Evolutionary conservation across 2,113 vertebrate species (phyloP).

Genomic region (Rhinoderma darwinii): DNA sequence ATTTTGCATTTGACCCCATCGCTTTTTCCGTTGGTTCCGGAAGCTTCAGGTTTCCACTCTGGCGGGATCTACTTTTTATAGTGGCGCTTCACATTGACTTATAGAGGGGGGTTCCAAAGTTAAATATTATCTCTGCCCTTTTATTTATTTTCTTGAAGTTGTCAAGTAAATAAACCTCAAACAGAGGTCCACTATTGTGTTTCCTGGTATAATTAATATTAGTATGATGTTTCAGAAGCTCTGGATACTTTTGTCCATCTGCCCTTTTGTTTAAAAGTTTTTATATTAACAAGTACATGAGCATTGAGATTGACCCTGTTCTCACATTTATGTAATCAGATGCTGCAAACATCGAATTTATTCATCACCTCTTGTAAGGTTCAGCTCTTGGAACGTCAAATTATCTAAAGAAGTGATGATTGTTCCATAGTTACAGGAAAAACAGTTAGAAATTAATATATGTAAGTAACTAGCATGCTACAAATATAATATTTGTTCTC

Average conservation of each 20-base stretch:
- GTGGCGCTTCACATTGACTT: too few species aligned
- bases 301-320: neutral
- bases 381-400: neutral
- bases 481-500: neutral
- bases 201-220: neutral
- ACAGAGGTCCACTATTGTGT: neutral
- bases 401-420: constrained; percentile 10
- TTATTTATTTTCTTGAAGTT: neutral
- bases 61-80: neutral
- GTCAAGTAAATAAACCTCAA: neutral
- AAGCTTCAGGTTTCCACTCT: neutral
- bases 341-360: neutral
- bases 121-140: neutral
- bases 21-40: too few species aligned
- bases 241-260: neutral
- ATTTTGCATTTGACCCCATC: too few species aligned
- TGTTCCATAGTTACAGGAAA: constrained; percentile 17
- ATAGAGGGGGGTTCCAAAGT: too few species aligned
- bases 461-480: neutral
- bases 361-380: constrained; percentile 13
- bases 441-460: neutral
- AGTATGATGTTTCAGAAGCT: neutral
- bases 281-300: constrained; percentile 4
- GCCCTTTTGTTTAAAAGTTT: constrained; percentile 8
- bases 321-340: neutral